These are phyloP conservation scores for Polyommatus icarus DNA, from an alignment of 2,888 invertebrate genomes.

Conservation along the genomic window DNA sequence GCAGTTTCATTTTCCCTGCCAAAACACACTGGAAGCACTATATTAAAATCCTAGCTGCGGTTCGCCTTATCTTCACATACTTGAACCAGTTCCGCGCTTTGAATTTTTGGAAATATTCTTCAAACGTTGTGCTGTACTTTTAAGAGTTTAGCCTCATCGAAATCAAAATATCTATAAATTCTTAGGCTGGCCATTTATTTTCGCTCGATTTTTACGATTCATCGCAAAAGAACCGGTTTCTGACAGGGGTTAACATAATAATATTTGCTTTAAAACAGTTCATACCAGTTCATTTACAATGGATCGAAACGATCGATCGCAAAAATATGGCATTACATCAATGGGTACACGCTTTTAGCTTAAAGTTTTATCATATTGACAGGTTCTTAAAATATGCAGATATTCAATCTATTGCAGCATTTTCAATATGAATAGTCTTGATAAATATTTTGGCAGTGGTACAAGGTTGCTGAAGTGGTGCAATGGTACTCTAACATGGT, in stretches of 20 bases:
- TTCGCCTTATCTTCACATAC: background rate
- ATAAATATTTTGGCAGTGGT: background rate
- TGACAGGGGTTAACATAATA: too few species aligned
- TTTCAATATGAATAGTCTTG: background rate
- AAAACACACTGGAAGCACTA: background rate
- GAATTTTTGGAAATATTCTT: background rate
- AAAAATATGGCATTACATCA: too few species aligned
- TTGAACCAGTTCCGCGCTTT: background rate
- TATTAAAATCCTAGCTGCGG: background rate
- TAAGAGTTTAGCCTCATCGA: too few species aligned
- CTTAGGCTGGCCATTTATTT: too few species aligned
- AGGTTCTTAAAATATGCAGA: background rate
- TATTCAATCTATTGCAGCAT: background rate
- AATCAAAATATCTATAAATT: too few species aligned
- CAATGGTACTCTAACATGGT: conserved; percentile 5
- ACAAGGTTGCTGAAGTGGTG: background rate
- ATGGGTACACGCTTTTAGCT: background rate
- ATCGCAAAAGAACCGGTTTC: too few species aligned
- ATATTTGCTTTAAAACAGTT: too few species aligned
- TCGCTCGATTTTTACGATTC: too few species aligned
- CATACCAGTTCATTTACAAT: too few species aligned
- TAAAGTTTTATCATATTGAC: background rate
- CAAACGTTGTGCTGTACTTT: too few species aligned
- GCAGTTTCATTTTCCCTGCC: conserved; percentile 29
- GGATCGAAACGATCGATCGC: too few species aligned